Base-by-base conservation (phyloP, 2,113 vertebrate species). In the Bombycilla garrulus region DNA sequence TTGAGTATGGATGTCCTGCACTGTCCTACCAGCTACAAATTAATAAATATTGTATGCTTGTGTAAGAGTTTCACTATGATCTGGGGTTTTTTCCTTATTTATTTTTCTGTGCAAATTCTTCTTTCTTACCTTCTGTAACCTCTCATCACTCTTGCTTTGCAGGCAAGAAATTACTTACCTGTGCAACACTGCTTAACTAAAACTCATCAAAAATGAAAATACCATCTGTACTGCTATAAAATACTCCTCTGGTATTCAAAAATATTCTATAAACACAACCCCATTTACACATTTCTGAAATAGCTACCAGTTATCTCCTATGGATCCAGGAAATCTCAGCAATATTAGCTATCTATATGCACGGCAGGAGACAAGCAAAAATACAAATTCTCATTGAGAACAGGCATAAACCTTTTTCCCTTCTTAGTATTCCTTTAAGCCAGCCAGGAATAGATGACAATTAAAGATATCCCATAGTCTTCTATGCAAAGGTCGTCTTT, bases 41-140 rank as follows among this genome's bases (percentile, higher is more conserved):
- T 6, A 36, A 50, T 45, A 31, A 81, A 54, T 25, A 22, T 2
- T 77, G 26, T 12, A 1, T 26, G 10, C 16, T 29, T 84, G 28
- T 13, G 8, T 10, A n/a, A 10, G 2, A 12, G 9, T 28, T 62
- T 44, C 12, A 44, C 11, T 53, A 14, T 45, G 31, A 12, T 10
- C 28, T 60, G 6, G 2, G 1, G 0, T 0, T 0, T 35, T 36
- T 9, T 22, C 1, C 3, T 3, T 11, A 17, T 1, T 15, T 26
- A 2, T 38, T 91, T 66, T 64, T 23, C 23, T 36, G 5, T 35
- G 6, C 11, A 74, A 35, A 21, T 36, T 12, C 15, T 53, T 35
- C 38, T 53, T 81, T 66, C 13, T 69, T 31, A 33, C 9, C 20
- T 48, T 9, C 8, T 71, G 17, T 31, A 74, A 18, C 3, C 3